Evolutionary conservation across 2,888 invertebrate genomes (phyloP), one percentile per base, ranked within the genome.

Genomic region (Dynastes grantii): DNA sequence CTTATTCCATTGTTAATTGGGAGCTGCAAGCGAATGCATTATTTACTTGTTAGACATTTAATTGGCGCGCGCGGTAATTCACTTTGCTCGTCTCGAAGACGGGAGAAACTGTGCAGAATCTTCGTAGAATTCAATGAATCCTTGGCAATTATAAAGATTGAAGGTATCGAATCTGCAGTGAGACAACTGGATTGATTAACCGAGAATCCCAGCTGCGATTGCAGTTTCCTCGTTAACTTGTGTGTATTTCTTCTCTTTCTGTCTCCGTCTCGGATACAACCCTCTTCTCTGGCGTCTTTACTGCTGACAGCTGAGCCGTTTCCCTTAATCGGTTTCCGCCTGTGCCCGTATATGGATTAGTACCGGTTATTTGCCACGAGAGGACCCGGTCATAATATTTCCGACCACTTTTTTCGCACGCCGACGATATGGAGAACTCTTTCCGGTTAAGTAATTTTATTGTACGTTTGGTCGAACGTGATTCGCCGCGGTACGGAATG

Each of bases 171-270:
- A 80, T 78, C 79, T 78, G 80, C 76, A 76, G 71, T 76, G 75
- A 81, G 84, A 84, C 83, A 82, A 79, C 77, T 75, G 82, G 83
- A 84, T 83, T 84, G 82, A 84, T 84, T 83, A 82, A 83, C 76
- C 79, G 78, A 79, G 78, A 79, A 79, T 76, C 67, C 70, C 75
- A 68, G 75, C 75, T 76, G 77, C 77, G 79, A 79, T 77, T 79
- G 76, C 71, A 78, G 55, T 55, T 63, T 29, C 40, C 76, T 64
- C 77, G 73, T 70, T 71, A 73, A 51, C 32, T 64, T 75, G 49
- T 64, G 40, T 45, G 76, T 78, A 73, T 70, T 76, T 65, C 63
- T 78, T 65, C 49, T 40, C 32, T 51, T 76, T 71, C 73, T 61
- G 61, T 65, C 61, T 61, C 16, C 71, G 63, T 63, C 32, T 45